Evolutionary conservation across 2,797 vertebrate species (phyloP).

Genomic region (Ceryle rudis): DNA sequence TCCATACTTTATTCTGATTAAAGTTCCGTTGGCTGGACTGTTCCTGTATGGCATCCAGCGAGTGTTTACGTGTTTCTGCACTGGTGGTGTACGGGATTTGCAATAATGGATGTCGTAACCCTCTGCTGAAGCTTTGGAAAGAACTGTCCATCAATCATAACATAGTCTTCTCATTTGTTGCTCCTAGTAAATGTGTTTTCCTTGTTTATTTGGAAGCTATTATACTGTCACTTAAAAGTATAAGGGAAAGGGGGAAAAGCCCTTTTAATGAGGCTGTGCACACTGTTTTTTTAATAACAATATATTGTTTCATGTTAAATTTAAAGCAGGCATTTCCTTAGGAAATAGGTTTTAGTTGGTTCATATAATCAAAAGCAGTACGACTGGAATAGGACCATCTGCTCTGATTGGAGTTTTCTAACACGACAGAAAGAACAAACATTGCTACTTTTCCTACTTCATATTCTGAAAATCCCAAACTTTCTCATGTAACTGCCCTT

Average conservation of each 20-base stretch:
- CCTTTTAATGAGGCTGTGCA: not conserved
- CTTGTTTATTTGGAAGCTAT: conserved; percentile 43
- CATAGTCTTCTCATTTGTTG: not conserved
- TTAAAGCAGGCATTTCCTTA: not conserved
- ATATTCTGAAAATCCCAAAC: not conserved
- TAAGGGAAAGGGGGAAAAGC: not conserved
- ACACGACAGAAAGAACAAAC: not conserved
- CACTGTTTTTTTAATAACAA: not conserved
- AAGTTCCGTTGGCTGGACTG: not conserved
- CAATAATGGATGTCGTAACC: conserved; percentile 65
- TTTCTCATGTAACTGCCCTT: conserved; percentile 10
- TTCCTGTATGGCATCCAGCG: not conserved
- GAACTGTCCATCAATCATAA: conserved; percentile 54
- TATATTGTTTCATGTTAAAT: conserved; percentile 7
- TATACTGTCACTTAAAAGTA: conserved; percentile 30
- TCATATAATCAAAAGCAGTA: conserved; percentile 11
- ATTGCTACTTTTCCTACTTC: not conserved
- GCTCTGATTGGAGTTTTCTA: conserved; percentile 15
- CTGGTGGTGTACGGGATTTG: conserved; percentile 4
- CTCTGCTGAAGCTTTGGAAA: conserved; percentile 16
- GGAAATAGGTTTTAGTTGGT: not conserved
- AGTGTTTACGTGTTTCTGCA: conserved; percentile 18
- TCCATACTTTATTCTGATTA: not conserved
- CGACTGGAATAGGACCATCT: not conserved
- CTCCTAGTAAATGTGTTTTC: conserved; percentile 41